Evolutionary conservation across 2,888 invertebrate species (phyloP).

Genomic region (Aspidiotus destructor): DNA sequence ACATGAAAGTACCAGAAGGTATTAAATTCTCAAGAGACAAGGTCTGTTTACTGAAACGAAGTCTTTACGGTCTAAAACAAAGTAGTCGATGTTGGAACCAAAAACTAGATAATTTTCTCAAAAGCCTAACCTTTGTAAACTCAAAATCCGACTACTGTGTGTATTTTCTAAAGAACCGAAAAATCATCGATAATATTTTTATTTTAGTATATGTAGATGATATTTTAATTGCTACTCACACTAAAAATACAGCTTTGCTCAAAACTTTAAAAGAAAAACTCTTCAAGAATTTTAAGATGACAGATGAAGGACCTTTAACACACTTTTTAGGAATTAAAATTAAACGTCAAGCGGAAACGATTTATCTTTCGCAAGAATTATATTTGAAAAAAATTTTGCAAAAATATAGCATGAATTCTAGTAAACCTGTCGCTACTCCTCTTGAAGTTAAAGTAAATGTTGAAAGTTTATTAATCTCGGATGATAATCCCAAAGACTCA

Average conservation of each 20-base stretch:
- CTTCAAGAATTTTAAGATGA: too few relatives aligned
- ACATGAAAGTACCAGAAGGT: neutral
- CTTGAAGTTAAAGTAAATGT: neutral
- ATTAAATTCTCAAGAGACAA: neutral
- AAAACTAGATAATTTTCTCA: neutral
- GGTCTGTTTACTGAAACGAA: neutral
- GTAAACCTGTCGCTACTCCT: neutral
- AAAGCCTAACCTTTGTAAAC: neutral
- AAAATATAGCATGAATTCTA: neutral
- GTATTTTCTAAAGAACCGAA: too few relatives aligned
- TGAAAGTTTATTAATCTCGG: too few relatives aligned
- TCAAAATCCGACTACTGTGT: neutral
- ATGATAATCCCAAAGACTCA: neutral
- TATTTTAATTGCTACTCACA: too few relatives aligned
- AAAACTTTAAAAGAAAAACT: too few relatives aligned
- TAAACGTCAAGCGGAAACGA: neutral
- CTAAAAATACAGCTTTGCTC: too few relatives aligned
- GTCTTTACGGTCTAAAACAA: neutral
- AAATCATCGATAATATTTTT: too few relatives aligned
- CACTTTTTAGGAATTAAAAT: neutral
- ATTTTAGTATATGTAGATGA: too few relatives aligned
- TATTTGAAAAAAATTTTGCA: neutral
- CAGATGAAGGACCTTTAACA: too few relatives aligned
- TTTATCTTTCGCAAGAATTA: neutral
- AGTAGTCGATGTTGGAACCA: neutral